phyloP scores from a whole-genome alignment of 2,113 vertebrate genomes.

The Neogobius melanostomus region DNA sequence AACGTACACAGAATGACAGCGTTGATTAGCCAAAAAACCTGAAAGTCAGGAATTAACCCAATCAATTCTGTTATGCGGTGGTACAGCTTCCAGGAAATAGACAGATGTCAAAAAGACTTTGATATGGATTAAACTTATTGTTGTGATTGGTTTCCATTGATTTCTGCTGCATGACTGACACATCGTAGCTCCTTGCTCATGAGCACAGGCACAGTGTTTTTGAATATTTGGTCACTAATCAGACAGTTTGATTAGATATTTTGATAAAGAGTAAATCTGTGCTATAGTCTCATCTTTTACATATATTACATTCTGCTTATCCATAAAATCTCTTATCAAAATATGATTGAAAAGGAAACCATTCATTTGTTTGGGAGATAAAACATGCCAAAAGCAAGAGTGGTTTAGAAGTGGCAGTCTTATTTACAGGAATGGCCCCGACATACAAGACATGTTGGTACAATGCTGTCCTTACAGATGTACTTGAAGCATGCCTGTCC shows the following conservation, averaged over 20 bases:
- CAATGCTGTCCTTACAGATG: slow-evolving; percentile 19
- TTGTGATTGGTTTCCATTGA: background rate
- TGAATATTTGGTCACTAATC: slow-evolving; percentile 14
- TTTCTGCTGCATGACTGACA: slow-evolving; percentile 7
- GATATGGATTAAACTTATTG: background rate
- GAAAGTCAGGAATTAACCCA: background rate
- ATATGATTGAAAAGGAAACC: background rate
- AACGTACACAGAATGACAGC: slow-evolving; percentile 43
- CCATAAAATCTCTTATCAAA: slow-evolving; percentile 20
- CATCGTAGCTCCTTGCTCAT: background rate
- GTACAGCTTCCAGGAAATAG: background rate
- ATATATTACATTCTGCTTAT: slow-evolving; percentile 1
- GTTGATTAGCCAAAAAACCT: slow-evolving; percentile 7
- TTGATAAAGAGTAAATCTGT: slow-evolving; percentile 13
- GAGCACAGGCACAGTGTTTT: slow-evolving; percentile 25
- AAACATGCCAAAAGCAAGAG: slow-evolving; percentile 42
- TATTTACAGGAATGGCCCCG: slow-evolving; percentile 47
- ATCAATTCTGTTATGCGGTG: background rate
- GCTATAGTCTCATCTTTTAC: background rate
- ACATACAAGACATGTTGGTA: slow-evolving; percentile 20
- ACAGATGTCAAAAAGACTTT: background rate
- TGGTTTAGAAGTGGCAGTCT: slow-evolving; percentile 23
- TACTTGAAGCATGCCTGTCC: slow-evolving; percentile 18
- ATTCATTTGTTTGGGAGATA: slow-evolving; percentile 23
- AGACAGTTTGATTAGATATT: slow-evolving; percentile 7